These are phyloP conservation scores for Cephus sareptanus DNA, from an alignment of 2,888 invertebrate genomes.

Conservation along the genomic window DNA sequence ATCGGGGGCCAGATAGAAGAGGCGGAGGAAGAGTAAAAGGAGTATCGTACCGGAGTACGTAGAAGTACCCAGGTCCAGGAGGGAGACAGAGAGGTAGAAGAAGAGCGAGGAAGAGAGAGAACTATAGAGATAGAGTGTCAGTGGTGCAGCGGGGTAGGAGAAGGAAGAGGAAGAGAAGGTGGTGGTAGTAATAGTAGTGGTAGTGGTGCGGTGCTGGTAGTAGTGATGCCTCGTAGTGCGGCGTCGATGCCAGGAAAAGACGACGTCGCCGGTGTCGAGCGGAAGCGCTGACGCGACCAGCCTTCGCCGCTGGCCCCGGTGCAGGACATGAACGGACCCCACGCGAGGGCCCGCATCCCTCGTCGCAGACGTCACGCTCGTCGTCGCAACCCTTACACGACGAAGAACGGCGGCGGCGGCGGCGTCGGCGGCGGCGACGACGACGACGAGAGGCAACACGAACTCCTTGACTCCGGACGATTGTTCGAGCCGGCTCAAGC, in stretches of 20 bases:
- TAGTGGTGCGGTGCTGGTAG: constrained; percentile 17
- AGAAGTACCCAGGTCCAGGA: neutral
- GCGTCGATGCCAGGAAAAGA: constrained; percentile 33
- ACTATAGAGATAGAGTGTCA: constrained; percentile 13
- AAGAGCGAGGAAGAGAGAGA: constrained; percentile 17
- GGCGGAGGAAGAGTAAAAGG: neutral
- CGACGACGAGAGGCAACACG: constrained; percentile 6
- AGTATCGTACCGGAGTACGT: neutral
- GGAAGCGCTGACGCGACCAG: constrained; percentile 61
- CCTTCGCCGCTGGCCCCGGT: constrained; percentile 54
- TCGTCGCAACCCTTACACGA: constrained; percentile 9
- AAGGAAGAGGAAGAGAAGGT: constrained; percentile 12
- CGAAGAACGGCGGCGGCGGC: neutral
- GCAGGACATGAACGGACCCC: constrained; percentile 49
- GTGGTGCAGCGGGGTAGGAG: constrained; percentile 10
- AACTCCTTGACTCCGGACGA: neutral
- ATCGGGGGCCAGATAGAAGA: neutral
- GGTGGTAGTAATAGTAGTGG: constrained; percentile 21
- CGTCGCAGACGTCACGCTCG: constrained; percentile 18
- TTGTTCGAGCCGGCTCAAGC: neutral
- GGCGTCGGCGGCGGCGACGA: constrained; percentile 9
- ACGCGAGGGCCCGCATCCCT: constrained; percentile 32
- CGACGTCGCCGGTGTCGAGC: constrained; percentile 29
- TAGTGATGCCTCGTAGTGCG: constrained; percentile 55
- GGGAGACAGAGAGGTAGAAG: constrained; percentile 4